These are phyloP conservation scores for Centroberyx gerrardi DNA, from an alignment of 2,797 vertebrate genomes.

Conservation along the genomic window DNA sequence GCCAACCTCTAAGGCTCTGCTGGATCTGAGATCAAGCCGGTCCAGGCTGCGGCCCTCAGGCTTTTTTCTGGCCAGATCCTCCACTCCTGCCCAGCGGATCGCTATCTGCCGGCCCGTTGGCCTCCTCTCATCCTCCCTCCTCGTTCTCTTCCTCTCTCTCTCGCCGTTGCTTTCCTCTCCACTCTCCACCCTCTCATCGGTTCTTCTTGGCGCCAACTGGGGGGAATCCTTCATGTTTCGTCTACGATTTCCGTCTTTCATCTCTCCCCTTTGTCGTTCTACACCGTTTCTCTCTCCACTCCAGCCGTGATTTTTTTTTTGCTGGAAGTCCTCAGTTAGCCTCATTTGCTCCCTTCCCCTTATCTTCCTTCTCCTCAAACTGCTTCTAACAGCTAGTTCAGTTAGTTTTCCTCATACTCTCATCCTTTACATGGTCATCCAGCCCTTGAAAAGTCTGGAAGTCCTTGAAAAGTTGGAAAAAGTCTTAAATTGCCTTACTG, in stretches of 20 bases:
- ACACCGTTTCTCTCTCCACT: not conserved
- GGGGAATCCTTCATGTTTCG: constrained; percentile 13
- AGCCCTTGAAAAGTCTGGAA: too few species aligned
- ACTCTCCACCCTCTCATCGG: not conserved
- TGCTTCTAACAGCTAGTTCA: not conserved
- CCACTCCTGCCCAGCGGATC: not conserved
- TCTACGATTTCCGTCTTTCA: constrained; percentile 34
- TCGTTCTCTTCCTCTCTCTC: not conserved
- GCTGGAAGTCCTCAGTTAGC: not conserved
- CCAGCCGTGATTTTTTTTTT: too few species aligned
- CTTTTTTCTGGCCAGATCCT: constrained; percentile 3
- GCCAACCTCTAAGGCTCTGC: constrained; percentile 6
- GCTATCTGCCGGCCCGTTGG: not conserved
- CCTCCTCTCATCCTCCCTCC: not conserved
- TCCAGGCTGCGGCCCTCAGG: constrained; percentile 6
- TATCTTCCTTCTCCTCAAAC: not conserved
- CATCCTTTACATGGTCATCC: too few species aligned
- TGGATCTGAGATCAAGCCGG: constrained; percentile 6
- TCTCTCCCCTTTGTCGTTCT: constrained; percentile 15
- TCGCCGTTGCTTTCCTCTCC: not conserved
- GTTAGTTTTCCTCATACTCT: too few species aligned
- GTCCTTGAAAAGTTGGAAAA: too few species aligned
- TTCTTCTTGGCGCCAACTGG: not conserved
- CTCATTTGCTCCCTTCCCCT: not conserved
- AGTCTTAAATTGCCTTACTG: too few species aligned